These are phyloP conservation scores for Pseudomyrmex sp. DNA, from an alignment of 1,140 invertebrate species.

Conservation along the genomic window DNA sequence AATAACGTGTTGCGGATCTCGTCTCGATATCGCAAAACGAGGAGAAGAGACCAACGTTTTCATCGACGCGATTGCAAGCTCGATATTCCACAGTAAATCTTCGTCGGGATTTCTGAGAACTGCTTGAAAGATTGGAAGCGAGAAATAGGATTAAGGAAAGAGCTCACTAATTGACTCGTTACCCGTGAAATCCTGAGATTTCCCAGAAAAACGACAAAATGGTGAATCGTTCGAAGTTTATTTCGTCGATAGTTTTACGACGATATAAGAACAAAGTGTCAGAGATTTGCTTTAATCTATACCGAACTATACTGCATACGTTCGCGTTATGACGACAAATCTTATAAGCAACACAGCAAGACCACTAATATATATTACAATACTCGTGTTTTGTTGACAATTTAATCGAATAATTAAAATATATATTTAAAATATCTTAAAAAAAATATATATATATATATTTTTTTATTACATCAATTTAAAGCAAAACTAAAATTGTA, in stretches of 20 bases:
- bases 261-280: slow-evolving; percentile 23
- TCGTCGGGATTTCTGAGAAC: slow-evolving; percentile 50
- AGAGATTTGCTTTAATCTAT: no score
- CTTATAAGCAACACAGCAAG: no score
- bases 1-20: neutral
- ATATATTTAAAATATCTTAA: no score
- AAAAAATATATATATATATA: no score
- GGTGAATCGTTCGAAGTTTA: slow-evolving; percentile 20
- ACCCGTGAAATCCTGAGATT: slow-evolving; percentile 41
- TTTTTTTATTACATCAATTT: neutral
- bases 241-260: slow-evolving; percentile 26
- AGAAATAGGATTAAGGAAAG: slow-evolving; percentile 56
- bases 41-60: neutral
- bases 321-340: no score
- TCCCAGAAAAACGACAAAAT: neutral
- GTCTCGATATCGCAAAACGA: slow-evolving; percentile 20
- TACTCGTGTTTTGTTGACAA: neutral
- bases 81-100: slow-evolving; percentile 53
- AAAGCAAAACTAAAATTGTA: neutral
- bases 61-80: slow-evolving; percentile 21
- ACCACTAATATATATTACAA: neutral
- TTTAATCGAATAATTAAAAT: neutral
- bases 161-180: slow-evolving; percentile 57
- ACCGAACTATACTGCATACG: no score
- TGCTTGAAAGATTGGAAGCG: slow-evolving; percentile 50